phyloP scores from a whole-genome alignment of 2,888 invertebrate species.

The Coenonympha arcania region DNA sequence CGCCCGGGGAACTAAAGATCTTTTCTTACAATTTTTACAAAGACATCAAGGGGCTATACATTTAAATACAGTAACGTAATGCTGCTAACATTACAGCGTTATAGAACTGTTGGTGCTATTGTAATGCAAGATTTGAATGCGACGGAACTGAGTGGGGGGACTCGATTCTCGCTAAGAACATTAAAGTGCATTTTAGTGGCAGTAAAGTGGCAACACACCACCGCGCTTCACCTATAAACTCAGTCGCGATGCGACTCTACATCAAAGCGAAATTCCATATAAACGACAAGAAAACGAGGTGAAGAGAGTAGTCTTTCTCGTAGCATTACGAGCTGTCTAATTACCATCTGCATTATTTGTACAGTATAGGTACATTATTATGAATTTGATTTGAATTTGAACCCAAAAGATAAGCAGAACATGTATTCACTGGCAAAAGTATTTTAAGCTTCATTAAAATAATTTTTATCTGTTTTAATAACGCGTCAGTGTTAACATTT shows the following conservation, averaged over 20 bases:
- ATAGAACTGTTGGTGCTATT: slow-evolving; percentile 24
- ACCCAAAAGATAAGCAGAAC: too few species aligned
- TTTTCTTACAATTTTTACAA: slow-evolving; percentile 22
- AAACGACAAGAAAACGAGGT: slow-evolving; percentile 9
- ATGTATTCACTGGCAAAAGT: too few species aligned
- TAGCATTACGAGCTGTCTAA: not conserved
- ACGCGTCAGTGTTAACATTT: too few species aligned
- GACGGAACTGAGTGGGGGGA: slow-evolving; percentile 24
- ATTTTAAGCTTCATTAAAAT: too few species aligned
- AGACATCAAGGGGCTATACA: slow-evolving; percentile 20
- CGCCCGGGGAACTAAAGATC: slow-evolving; percentile 19
- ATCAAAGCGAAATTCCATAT: slow-evolving; percentile 18
- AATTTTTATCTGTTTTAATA: too few species aligned
- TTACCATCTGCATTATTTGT: not conserved
- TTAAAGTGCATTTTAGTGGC: slow-evolving; percentile 33
- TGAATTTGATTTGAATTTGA: too few species aligned
- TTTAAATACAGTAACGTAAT: slow-evolving; percentile 21
- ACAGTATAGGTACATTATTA: too few species aligned
- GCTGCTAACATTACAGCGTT: slow-evolving; percentile 16
- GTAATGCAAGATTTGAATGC: slow-evolving; percentile 27
- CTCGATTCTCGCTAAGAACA: slow-evolving; percentile 28
- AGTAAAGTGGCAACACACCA: slow-evolving; percentile 31
- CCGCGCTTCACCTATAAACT: slow-evolving; percentile 28
- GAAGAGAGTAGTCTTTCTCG: not conserved
- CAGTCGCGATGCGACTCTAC: slow-evolving; percentile 23